phyloP scores from a whole-genome alignment of 2,113 vertebrate genomes.

The Caloenas nicobarica region DNA sequence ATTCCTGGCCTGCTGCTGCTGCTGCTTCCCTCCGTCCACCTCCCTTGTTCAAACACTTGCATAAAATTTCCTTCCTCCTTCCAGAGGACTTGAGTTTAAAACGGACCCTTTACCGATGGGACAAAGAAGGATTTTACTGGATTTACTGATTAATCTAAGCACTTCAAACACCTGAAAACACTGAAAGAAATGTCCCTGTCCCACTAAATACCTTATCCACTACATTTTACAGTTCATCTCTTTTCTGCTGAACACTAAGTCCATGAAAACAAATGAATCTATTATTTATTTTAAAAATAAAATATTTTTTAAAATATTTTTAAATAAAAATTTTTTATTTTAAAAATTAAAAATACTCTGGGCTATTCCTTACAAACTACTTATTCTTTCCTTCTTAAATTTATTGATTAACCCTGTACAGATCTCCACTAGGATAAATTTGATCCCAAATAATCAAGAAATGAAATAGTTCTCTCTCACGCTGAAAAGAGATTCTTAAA shows the following conservation, averaged over 20 bases:
- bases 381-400: background rate
- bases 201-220: background rate
- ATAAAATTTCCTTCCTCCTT: background rate
- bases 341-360: background rate
- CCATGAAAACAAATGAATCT: background rate
- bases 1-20: background rate
- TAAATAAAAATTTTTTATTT: no score
- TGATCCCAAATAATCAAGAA: background rate
- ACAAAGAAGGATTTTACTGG: background rate
- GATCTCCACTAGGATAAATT: background rate
- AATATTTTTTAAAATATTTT: no score
- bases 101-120: rapidly evolving
- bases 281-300: background rate
- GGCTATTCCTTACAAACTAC: background rate
- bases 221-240: background rate
- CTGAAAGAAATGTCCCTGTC: background rate
- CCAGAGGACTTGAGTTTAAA: background rate
- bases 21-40: background rate
- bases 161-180: background rate
- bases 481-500: background rate
- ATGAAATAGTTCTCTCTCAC: background rate
- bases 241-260: background rate
- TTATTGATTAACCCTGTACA: background rate
- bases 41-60: background rate
- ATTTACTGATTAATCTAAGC: background rate